Conservation (phyloP, 2,888 invertebrate species). For the Acanthosepion pharaonis region DNA sequence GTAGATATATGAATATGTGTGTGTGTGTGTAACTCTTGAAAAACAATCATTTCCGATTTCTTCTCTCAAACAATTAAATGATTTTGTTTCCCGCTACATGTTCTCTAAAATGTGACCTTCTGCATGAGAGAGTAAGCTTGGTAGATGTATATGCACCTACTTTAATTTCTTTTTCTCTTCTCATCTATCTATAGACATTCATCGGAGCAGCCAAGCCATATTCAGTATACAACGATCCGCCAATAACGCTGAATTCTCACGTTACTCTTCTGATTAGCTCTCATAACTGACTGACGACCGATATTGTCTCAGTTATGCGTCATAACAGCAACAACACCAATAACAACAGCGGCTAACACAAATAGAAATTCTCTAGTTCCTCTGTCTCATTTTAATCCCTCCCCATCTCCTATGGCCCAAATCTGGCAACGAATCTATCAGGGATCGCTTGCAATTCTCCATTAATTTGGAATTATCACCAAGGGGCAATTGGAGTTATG, state of each 20-base stretch:
- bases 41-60: no score
- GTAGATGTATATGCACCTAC: no score
- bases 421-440: neutral
- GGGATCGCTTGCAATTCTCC: slow-evolving; percentile 33
- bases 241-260: neutral
- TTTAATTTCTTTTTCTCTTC: neutral
- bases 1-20: no score
- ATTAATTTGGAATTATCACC: slow-evolving; percentile 33
- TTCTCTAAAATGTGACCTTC: no score
- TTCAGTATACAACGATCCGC: neutral
- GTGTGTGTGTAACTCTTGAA: no score
- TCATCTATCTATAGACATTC: neutral
- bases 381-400: neutral
- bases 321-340: neutral
- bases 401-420: neutral
- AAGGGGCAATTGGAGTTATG: slow-evolving; percentile 22
- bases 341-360: neutral
- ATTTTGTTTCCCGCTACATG: no score
- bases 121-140: no score
- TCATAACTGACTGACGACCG: slow-evolving; percentile 2
- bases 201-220: neutral
- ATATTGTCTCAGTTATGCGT: neutral
- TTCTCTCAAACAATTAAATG: no score
- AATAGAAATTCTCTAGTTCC: neutral
- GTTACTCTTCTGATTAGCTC: neutral